Base-by-base conservation (phyloP, 2,888 invertebrate genomes). In the Coelopa pilipes region DNA sequence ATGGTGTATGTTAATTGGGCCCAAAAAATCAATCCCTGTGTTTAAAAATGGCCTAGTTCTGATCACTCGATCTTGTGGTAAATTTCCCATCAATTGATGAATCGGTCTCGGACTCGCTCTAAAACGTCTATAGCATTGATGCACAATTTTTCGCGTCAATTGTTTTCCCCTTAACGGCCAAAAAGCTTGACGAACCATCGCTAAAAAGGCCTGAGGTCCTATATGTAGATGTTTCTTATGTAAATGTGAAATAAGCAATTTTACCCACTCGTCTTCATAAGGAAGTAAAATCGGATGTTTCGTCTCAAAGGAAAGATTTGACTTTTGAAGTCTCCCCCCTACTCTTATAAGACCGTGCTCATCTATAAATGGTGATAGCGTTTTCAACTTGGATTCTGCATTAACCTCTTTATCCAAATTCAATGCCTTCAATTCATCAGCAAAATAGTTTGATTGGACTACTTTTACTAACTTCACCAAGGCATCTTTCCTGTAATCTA, bases 241-340 rank as follows among this genome's bases (percentile, higher is more conserved):
- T 15, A 70, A 55, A 34, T 75, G 45, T 17, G 63, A 15, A 19
- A 70, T 67, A 45, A 75, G 73, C 55, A 72, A 69, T 47, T 47
- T 65, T 1, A 65, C 73, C 12, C 74, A 69, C 13, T 68, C 70
- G 21, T 74, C 47, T 7, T 62, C 46, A 53, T 59, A 73, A 15
- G 70, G 76, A 24, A 74, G 53, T 34, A 76, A 50, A 19, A 74
- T 10, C 24, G 72, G 76, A 34, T 68, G 70, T 55, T 72, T 72
- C 13, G 72, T 47, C 3, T 53, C 62, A 21, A 53, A 15, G 21
- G 49, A 15, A 19, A 66, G 11, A 17, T 66, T 47, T 15, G 66
- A 45, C 15, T 66, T 17, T 17, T n/a, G n/a, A 47, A 74, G 45
- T 24, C 70, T 12, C 53, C 74, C 74, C 24, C 74, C 74, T 47